A percentile compares a stretch with the other conserved stretches of the same genome.
These are phyloP conservation scores for Erythrolamprus reginae DNA, from an alignment of 2,113 vertebrate genomes.

Conservation along the genomic window DNA sequence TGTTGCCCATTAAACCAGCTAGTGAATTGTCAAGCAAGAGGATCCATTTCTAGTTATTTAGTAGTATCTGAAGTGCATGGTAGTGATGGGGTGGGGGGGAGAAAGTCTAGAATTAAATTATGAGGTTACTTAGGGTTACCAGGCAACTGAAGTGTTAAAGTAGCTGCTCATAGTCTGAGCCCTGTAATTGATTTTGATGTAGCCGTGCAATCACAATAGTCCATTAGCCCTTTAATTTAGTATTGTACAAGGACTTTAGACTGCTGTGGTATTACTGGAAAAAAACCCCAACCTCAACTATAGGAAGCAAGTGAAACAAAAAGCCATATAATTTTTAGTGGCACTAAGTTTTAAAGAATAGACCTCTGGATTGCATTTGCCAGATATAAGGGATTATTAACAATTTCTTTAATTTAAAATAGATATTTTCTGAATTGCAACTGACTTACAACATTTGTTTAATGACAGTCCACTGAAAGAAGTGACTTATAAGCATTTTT, in stretches of 20 bases:
- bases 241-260: background rate
- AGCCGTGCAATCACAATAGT: slow-evolving; percentile 6
- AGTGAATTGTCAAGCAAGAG: slow-evolving; percentile 23
- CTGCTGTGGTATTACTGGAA: fast-evolving
- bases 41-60: slow-evolving; percentile 27
- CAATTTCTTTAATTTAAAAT: background rate
- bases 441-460: background rate
- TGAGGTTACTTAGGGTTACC: background rate
- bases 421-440: background rate
- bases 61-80: background rate
- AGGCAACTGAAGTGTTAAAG: background rate
- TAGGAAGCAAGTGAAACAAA: background rate
- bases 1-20: slow-evolving; percentile 40
- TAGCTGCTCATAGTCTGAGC: slow-evolving; percentile 7
- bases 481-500: background rate
- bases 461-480: background rate
- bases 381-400: background rate
- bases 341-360: background rate
- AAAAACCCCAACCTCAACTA: slow-evolving; percentile 1
- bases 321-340: background rate
- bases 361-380: background rate
- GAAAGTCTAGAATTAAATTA: slow-evolving; percentile 23
- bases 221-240: slow-evolving; percentile 15
- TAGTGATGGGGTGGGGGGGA: background rate
- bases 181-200: background rate